Base-by-base conservation (phyloP, 2,797 vertebrate species). In the Hozukius guyotensis region DNA sequence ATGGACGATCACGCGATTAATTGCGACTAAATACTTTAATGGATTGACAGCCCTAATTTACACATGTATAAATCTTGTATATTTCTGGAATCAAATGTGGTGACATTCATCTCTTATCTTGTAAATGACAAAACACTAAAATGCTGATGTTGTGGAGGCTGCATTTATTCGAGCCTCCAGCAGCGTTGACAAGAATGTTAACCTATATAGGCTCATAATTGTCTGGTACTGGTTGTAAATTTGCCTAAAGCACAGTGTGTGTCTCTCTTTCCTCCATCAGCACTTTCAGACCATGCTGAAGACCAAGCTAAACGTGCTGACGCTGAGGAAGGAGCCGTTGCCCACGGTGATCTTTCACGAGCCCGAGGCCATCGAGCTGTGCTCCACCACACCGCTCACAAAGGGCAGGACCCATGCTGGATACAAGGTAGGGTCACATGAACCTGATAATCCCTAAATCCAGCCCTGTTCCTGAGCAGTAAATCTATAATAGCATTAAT, bases 271-370 rank as follows among this genome's bases (percentile, higher is more conserved):
- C 86, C 66, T 85, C 68, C 55, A 75, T 79, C 93, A 99, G 98
- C 98, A 99, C 96, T 99, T 99, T 95, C 98, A 99, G 96, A 99
- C 97, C 92, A 99, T 99, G 98, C 92, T 99, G 96, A 99, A 99
- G 95, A 98, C 97, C 42, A 99, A 99, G 94, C 78, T 99, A 87
- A 99, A 99, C 93, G 98, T 99, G 94, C 94, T 99, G 91, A 99
- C 98, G 59, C 96, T 99, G 92, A 97, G 97, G 88, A 99, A 99
- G 86, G 98, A 99, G 61, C 97, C 98, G 27, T 93, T 99, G 82
- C 98, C 98, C 1, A 97, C 98, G 0, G 98, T 99, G 91, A 99
- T 99, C 95, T 99, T 98, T 93, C 98, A 98, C 0, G 98, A 99
- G 86, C 98, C 98, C 0, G 98, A 99, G 94, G 98, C 97, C 89